These are phyloP conservation scores for Mesochorus sp. DNA, from an alignment of 2,888 invertebrate genomes.

Conservation along the genomic window DNA sequence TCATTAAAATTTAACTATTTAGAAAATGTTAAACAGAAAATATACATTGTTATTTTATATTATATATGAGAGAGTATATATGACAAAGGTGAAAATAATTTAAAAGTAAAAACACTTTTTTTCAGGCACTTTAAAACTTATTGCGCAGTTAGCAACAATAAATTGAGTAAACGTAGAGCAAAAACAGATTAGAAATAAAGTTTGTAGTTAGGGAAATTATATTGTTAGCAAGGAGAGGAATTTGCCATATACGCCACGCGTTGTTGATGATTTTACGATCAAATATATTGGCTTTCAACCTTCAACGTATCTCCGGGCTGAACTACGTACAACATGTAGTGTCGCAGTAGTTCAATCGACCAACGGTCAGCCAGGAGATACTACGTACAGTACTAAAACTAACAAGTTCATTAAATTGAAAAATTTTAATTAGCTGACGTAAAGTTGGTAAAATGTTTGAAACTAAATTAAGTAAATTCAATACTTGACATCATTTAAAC, in stretches of 20 bases:
- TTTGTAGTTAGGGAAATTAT: not conserved
- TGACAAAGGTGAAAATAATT: conserved; percentile 5
- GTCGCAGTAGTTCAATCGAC: conserved; percentile 6
- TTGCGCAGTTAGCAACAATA: conserved; percentile 2
- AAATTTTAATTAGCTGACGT: too few species aligned
- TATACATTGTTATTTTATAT: too few species aligned
- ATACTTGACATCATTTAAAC: too few species aligned
- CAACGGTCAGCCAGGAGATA: not conserved
- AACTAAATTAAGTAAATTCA: too few species aligned
- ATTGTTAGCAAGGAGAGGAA: conserved; percentile 3
- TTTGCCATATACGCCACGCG: not conserved
- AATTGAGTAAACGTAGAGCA: not conserved
- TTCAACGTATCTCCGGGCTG: not conserved
- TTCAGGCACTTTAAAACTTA: not conserved
- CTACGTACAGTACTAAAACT: too few species aligned
- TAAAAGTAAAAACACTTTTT: not conserved
- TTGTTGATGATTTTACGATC: not conserved
- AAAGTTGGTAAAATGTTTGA: too few species aligned
- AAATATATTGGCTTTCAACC: conserved; percentile 1
- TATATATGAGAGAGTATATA: not conserved
- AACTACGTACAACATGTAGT: not conserved
- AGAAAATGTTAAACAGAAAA: too few species aligned
- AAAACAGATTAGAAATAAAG: not conserved
- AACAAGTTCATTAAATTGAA: too few species aligned
- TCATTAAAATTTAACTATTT: too few species aligned